phyloP scores from a whole-genome alignment of 2,888 invertebrate species.

The Hyalella azteca region DNA sequence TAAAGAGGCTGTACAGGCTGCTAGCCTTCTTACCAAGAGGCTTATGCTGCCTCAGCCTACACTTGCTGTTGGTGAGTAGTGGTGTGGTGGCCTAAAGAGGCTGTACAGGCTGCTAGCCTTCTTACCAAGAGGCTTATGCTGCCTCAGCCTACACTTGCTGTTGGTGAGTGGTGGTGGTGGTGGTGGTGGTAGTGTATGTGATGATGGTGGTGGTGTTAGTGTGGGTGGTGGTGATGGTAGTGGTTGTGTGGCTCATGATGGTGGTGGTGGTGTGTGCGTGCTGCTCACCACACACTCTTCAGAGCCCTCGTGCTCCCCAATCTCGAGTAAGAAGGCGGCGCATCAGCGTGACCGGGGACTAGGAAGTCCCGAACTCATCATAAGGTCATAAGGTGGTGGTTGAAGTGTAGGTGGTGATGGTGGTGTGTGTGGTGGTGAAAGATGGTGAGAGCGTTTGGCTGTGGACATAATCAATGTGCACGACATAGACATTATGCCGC shows the following conservation, averaged over 20 bases:
- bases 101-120: slow-evolving; percentile 69
- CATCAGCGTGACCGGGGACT: too few relatives aligned
- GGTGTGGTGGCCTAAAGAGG: neutral
- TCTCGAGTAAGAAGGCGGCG: too few relatives aligned
- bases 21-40: slow-evolving; percentile 73
- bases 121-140: slow-evolving; percentile 76
- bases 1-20: slow-evolving; percentile 82
- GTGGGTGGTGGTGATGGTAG: too few relatives aligned
- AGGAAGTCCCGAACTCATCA: too few relatives aligned
- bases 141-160: slow-evolving; percentile 63
- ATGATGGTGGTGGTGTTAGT: neutral
- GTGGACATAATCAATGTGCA: neutral
- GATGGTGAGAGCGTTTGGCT: neutral
- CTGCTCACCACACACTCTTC: too few relatives aligned
- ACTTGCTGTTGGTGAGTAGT: neutral
- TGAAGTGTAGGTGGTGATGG: too few relatives aligned
- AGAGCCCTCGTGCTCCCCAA: too few relatives aligned
- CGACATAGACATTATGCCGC: too few relatives aligned
- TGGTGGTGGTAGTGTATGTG: neutral
- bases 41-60: slow-evolving; percentile 71
- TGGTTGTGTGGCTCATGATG: too few relatives aligned
- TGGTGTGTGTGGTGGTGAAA: neutral
- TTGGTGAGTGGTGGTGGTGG: neutral
- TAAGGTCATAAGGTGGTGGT: too few relatives aligned
- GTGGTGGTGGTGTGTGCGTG: too few relatives aligned